phyloP scores from a whole-genome alignment of 2,888 invertebrate genomes.

The Dicyrtoma fusca region DNA sequence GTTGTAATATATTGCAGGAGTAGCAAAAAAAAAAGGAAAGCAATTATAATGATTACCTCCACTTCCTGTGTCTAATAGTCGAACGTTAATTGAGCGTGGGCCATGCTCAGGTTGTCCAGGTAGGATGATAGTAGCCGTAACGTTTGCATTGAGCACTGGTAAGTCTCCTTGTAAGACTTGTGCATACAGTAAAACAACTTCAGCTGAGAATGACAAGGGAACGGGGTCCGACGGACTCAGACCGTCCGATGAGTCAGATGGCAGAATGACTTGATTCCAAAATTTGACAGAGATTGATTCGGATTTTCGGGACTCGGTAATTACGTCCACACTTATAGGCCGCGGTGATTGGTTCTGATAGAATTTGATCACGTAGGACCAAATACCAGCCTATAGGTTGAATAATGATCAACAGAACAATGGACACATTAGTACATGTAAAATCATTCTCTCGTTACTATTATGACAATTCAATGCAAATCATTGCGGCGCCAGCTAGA shows the following conservation, averaged over 20 bases:
- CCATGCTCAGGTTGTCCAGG: slow-evolving; percentile 51
- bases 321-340: slow-evolving; percentile 55
- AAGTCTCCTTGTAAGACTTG: slow-evolving; percentile 57
- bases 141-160: slow-evolving; percentile 57
- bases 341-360: slow-evolving; percentile 51
- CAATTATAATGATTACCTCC: slow-evolving; percentile 47
- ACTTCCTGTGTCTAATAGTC: slow-evolving; percentile 54
- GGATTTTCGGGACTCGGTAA: slow-evolving; percentile 52
- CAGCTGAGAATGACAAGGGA: slow-evolving; percentile 27
- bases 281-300: slow-evolving; percentile 56
- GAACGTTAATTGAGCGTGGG: slow-evolving; percentile 51
- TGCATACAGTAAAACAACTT: slow-evolving; percentile 56
- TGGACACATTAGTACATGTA: background rate
- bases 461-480: too few relatives aligned
- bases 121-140: slow-evolving; percentile 56
- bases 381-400: slow-evolving; percentile 53
- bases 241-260: slow-evolving; percentile 22
- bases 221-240: slow-evolving; percentile 8
- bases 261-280: slow-evolving; percentile 56
- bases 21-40: slow-evolving; percentile 17
- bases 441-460: too few relatives aligned
- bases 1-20: background rate
- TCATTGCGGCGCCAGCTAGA: too few relatives aligned
- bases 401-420: slow-evolving; percentile 25
- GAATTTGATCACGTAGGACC: slow-evolving; percentile 56